These are phyloP conservation scores for Cotesia chilonis DNA, from an alignment of 1,140 invertebrate genomes.

Conservation along the genomic window DNA sequence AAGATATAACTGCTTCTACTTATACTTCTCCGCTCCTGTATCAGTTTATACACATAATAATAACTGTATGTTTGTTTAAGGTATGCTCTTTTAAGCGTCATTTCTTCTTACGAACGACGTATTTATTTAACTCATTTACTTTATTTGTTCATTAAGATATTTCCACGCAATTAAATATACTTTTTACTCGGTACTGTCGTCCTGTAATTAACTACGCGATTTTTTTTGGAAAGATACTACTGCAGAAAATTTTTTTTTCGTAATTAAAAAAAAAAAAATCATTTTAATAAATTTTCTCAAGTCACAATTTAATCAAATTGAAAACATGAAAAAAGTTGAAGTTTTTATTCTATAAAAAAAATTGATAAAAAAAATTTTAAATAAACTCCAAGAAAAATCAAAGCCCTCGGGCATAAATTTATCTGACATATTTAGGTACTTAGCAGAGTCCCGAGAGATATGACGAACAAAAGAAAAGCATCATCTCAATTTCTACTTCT, in stretches of 20 bases:
- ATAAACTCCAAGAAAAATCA: neutral
- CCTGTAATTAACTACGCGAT: too few relatives aligned
- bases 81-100: neutral
- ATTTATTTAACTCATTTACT: conserved; percentile 5
- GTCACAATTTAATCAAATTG: too few relatives aligned
- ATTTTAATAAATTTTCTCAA: too few relatives aligned
- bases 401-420: too few relatives aligned
- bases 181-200: too few relatives aligned
- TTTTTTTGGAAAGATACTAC: too few relatives aligned
- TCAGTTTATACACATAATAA: neutral
- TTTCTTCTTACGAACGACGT: neutral
- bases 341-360: neutral
- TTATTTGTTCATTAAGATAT: conserved; percentile 13
- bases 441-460: neutral
- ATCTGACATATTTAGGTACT: too few relatives aligned
- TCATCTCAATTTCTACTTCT: neutral
- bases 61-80: too few relatives aligned
- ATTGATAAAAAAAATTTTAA: neutral
- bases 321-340: too few relatives aligned
- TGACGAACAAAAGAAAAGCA: neutral
- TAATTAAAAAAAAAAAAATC: too few relatives aligned
- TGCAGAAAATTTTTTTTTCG: too few relatives aligned
- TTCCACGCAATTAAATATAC: neutral
- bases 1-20: neutral
- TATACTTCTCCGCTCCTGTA: neutral